Percentiles rank a stretch among this genome's conserved stretches.
Evolutionary conservation across 2,113 vertebrate genomes (phyloP).

Genomic region (Mohoua ochrocephala): DNA sequence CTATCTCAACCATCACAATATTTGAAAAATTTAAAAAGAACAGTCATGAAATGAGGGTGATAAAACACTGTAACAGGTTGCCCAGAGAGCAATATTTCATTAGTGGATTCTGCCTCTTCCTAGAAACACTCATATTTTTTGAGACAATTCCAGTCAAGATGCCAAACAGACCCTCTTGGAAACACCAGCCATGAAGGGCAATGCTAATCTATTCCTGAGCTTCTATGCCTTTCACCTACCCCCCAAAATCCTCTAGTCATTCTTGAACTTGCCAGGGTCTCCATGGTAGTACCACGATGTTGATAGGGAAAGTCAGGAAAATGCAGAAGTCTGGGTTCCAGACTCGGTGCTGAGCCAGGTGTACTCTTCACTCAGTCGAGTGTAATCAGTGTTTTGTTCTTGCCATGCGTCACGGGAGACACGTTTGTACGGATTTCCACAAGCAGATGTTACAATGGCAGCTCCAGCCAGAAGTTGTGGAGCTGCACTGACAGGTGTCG

Average conservation of each 20-base stretch:
- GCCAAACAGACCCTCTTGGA: background rate
- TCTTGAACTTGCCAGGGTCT: background rate
- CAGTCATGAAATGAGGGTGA: background rate
- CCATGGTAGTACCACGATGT: too few species aligned
- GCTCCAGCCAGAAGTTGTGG: background rate
- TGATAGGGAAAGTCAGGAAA: background rate
- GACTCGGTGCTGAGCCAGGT: background rate
- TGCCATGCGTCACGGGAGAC: background rate
- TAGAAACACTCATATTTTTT: background rate
- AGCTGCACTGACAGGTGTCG: background rate
- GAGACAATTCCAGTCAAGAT: background rate
- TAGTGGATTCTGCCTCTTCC: background rate
- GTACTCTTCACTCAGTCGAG: background rate
- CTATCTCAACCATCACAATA: background rate
- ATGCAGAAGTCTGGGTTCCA: background rate
- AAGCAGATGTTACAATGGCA: background rate
- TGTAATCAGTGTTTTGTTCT: background rate
- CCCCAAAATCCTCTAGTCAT: background rate
- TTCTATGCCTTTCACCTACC: background rate
- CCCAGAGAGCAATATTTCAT: background rate
- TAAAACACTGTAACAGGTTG: background rate
- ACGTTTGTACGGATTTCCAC: background rate
- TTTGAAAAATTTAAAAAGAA: background rate
- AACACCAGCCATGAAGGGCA: background rate
- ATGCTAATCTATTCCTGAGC: background rate